Base-by-base conservation (phyloP, 2,113 vertebrate species). In the Corydoras sp. region DNA sequence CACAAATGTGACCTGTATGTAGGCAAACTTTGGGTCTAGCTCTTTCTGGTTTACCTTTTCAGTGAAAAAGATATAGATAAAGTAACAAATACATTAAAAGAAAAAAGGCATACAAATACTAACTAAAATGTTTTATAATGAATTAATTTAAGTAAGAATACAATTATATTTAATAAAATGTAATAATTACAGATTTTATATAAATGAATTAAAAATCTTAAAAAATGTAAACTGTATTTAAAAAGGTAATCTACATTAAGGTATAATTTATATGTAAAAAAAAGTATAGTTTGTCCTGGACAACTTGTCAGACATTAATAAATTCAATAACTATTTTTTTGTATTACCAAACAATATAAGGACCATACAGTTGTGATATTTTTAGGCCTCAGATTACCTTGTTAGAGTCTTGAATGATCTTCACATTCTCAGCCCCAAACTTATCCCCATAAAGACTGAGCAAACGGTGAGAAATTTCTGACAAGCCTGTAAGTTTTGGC, bases 321-420 rank as follows among this genome's bases (percentile, higher is more conserved):
- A 24, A 1, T 24, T 24, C 2, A 24, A 24, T 24, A 24, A 24
- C 1, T 24, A 5, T 43, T 43, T 43, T 6, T 43, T 43, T 43
- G 35, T 43, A 5, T 43, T 43, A 43, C 7, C 35, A 43, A 43
- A 43, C 35, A 43, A 43, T 43, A 5, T 43, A 5, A 43, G 35
- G 35, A 8, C 35, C 35, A 43, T 43, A 43, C 4, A 43, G n/a
- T n/a, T 43, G 15, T 58, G 31, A 14, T 49, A 29, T 58, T 7
- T 9, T 32, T 29, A 63, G 12, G 4, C 7, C 24, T 58, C 11
- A 11, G 32, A 65, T 2, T 85, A 94, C 96, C 95, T 98, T 99
- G 84, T 94, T 93, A 8, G 97, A 98, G 85, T 99, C 96, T 80
- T 97, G 95, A 76, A 98, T 95, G 71, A 98, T 98, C 85, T 89